phyloP scores from a whole-genome alignment of 2,888 invertebrate genomes.

The Pharmacophagus antenor region DNA sequence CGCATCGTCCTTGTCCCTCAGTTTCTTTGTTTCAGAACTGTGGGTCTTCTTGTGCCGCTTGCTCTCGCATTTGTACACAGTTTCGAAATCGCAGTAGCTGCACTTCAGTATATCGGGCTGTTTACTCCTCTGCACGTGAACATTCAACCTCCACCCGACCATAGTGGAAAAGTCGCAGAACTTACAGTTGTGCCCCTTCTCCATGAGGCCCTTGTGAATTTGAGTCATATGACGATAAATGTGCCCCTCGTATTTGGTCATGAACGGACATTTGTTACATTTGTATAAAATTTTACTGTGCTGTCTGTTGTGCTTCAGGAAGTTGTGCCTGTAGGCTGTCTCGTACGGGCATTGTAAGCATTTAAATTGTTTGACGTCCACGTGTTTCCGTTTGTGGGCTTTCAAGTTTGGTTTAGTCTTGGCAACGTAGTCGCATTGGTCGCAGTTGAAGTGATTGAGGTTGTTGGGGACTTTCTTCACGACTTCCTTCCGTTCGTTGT shows the following conservation, averaged over 20 bases:
- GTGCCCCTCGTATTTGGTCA: slow-evolving; percentile 56
- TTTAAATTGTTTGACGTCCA: slow-evolving; percentile 40
- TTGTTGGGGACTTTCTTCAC: slow-evolving; percentile 26
- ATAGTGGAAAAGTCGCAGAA: slow-evolving; percentile 57
- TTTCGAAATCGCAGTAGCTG: slow-evolving; percentile 49
- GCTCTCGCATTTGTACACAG: slow-evolving; percentile 52
- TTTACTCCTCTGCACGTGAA: slow-evolving; percentile 53
- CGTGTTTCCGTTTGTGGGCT: slow-evolving; percentile 51
- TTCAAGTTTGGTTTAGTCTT: slow-evolving; percentile 42
- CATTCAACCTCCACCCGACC: slow-evolving; percentile 54
- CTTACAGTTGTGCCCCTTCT: slow-evolving; percentile 52
- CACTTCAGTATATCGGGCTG: slow-evolving; percentile 47
- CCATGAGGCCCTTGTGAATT: slow-evolving; percentile 55
- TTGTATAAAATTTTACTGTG: slow-evolving; percentile 40
- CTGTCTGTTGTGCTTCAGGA: slow-evolving; percentile 39
- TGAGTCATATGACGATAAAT: slow-evolving; percentile 58
- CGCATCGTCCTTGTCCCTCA: not conserved
- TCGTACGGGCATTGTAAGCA: slow-evolving; percentile 42
- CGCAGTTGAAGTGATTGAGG: slow-evolving; percentile 37
- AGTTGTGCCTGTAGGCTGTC: slow-evolving; percentile 42
- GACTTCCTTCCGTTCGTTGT: slow-evolving; percentile 38
- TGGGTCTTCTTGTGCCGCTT: slow-evolving; percentile 52
- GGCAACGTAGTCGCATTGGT: slow-evolving; percentile 43
- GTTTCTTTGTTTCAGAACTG: slow-evolving; percentile 35
- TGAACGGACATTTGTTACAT: slow-evolving; percentile 60